Evolutionary conservation across 2,797 vertebrate genomes (phyloP).

Genomic region (Halcyon leucocephala): DNA sequence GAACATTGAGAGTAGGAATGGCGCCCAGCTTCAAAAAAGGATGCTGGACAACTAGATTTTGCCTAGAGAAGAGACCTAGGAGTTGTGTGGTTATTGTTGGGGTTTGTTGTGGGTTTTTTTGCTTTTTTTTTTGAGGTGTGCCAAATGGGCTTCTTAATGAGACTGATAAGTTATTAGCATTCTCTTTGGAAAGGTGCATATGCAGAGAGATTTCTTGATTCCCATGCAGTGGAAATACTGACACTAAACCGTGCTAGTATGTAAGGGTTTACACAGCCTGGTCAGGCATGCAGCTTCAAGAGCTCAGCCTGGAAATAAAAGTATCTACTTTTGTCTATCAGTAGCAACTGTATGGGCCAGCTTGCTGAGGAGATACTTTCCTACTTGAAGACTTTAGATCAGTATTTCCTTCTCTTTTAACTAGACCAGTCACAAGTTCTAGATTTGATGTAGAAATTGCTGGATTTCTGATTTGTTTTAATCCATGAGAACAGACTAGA

Average conservation of each 20-base stretch:
- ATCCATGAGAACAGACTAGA: background rate
- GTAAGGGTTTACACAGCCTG: accelerated
- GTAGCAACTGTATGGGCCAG: background rate
- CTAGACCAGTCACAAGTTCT: background rate
- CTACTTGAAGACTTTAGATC: background rate
- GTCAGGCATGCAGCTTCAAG: accelerated
- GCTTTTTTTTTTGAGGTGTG: background rate
- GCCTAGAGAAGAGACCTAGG: background rate
- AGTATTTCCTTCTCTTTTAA: background rate
- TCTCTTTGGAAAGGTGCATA: background rate
- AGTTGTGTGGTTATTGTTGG: background rate
- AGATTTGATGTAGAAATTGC: background rate
- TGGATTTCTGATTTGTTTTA: background rate
- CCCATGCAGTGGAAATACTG: background rate
- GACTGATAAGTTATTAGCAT: background rate
- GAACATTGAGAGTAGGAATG: background rate
- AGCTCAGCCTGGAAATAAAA: background rate
- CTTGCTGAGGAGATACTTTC: background rate
- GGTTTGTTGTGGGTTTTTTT: too few species aligned
- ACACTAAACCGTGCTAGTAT: background rate
- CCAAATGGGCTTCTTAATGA: background rate
- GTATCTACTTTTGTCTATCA: background rate
- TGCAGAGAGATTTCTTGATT: background rate
- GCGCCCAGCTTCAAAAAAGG: background rate
- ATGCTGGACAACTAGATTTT: background rate